Conservation (phyloP, 2,797 vertebrate species). For the Carcharodon carcharias region DNA sequence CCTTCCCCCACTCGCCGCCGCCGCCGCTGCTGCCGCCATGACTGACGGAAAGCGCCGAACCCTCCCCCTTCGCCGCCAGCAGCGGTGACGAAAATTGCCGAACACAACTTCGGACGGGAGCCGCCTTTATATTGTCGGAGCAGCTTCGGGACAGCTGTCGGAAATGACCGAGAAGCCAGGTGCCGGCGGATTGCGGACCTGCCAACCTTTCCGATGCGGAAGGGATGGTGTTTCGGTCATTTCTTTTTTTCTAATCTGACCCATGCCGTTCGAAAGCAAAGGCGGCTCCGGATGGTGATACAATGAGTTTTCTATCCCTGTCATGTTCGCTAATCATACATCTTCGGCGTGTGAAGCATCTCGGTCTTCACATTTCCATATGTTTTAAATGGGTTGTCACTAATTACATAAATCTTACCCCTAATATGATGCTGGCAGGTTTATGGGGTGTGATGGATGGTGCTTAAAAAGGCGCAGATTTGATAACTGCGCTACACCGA, state of each 20-base stretch:
- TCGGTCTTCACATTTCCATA: not conserved
- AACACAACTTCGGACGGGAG: not conserved
- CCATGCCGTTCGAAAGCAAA: not conserved
- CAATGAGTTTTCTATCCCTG: not conserved
- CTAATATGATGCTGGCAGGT: not conserved
- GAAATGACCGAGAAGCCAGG: not conserved
- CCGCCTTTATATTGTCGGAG: not conserved
- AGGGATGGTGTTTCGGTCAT: not conserved
- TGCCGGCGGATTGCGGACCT: not conserved
- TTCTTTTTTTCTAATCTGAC: not conserved
- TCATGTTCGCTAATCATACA: not conserved
- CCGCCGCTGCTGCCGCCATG: too few relatives aligned
- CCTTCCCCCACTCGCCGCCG: too few relatives aligned
- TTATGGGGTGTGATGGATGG: not conserved
- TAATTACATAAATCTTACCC: not conserved
- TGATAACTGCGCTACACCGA: not conserved
- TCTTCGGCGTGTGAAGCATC: not conserved
- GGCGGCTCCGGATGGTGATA: not conserved
- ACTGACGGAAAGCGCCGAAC: not conserved
- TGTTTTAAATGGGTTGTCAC: not conserved
- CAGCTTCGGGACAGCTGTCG: not conserved
- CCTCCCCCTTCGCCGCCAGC: not conserved
- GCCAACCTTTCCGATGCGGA: constrained; percentile 39
- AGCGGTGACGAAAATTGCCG: not conserved
- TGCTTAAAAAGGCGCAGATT: not conserved